Base-by-base conservation (phyloP, 37 sponge, comb jelly and placozoan species). In the Bolinopsis microptera region DNA sequence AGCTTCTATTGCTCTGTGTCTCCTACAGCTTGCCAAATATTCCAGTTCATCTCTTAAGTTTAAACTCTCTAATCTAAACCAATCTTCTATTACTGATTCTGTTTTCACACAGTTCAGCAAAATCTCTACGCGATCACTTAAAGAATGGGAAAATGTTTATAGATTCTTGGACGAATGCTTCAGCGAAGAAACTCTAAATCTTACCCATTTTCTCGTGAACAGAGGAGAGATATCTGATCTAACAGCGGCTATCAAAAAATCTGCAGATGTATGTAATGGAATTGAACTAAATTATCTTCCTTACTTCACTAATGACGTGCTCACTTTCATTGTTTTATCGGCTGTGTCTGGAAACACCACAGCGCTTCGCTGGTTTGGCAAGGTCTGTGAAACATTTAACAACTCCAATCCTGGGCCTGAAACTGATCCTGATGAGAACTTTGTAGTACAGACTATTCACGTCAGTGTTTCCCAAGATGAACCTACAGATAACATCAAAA, bases 11-110 rank as follows among this genome's bases (percentile, higher is more conserved):
- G 34, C 80, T 1, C 80, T 34, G 21, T 35, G 80, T 32, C 22
- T 77, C 9, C 80, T 77, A 32, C 80, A 77, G 22, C 35, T 77
- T 5, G 80, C 80, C 3, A 77, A 77, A 34, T 77, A 77, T 77
- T 77, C 80, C 9, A 31, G 80, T 36, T 13, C 27, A 31, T 16
- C 37, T 9, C 35, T 35, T 16, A 13, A 77, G 33, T 33, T 77
- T 41, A 5, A 22, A n/a, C 32, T 22, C 0, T 3, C 13, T 5
- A 39, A 8, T 2, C 16, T 86, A 0, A 40, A 13, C 34, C 16
- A 23, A 13, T 35, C 22, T 21, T 13, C 8, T 0, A 24, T 41
- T 86, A 38, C 48, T 41, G 30, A 38, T 86, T 35, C 22, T 39
- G 36, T 86, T 13, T 86, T 86, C 35, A 27, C 24, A 23, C 48